Evolutionary conservation across 2,113 vertebrate genomes (phyloP).

Genomic region (Mastomys coucha): DNA sequence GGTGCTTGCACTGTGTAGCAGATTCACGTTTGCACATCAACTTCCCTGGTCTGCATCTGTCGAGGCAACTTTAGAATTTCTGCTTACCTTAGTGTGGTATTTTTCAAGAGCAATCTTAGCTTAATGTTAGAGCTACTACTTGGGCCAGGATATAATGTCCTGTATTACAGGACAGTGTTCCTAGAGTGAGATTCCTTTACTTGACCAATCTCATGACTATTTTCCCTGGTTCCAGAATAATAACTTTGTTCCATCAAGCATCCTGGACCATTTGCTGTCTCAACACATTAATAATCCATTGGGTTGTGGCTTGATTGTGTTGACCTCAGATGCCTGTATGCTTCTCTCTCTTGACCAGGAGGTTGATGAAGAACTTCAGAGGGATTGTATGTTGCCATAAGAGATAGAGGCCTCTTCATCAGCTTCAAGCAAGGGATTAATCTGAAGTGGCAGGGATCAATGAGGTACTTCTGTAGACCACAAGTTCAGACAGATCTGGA

Average conservation of each 20-base stretch:
- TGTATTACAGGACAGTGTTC: background rate
- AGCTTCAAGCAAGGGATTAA: slow-evolving; percentile 12
- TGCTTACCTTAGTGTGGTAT: background rate
- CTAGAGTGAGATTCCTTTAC: background rate
- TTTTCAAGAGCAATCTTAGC: background rate
- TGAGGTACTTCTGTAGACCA: background rate
- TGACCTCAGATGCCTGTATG: background rate
- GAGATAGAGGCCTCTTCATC: background rate
- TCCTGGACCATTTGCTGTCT: background rate
- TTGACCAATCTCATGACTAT: background rate
- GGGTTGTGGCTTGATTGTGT: background rate
- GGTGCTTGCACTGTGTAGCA: background rate
- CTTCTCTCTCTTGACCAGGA: background rate
- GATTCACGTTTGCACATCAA: background rate
- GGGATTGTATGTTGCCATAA: background rate
- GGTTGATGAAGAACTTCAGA: background rate
- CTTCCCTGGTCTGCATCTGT: background rate
- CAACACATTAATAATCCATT: background rate
- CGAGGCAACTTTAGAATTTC: background rate
- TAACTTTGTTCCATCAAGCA: background rate
- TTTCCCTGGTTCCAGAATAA: background rate
- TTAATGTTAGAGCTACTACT: background rate
- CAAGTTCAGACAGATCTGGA: background rate
- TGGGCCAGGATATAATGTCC: background rate
- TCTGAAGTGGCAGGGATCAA: background rate